Evolutionary conservation across 2,888 invertebrate species (phyloP).

Genomic region (Orchestes rusci): DNA sequence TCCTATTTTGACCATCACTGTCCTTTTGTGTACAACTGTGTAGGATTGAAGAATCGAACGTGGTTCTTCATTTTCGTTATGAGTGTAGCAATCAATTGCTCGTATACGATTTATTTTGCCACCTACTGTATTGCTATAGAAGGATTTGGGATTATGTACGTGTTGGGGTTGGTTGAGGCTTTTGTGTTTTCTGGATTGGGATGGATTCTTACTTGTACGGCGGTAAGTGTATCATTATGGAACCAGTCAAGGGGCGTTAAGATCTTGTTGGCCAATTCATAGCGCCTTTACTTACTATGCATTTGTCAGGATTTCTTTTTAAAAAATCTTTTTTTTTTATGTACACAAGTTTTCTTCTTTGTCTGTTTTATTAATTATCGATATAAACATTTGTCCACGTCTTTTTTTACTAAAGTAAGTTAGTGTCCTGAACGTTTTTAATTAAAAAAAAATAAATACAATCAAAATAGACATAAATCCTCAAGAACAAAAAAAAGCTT

Average conservation of each 20-base stretch:
- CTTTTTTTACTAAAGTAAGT: no score
- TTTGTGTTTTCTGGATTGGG: constrained; percentile 79
- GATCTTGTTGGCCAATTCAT: no score
- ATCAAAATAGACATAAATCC: no score
- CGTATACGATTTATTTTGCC: constrained; percentile 81
- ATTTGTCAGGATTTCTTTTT: no score
- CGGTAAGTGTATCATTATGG: constrained; percentile 52
- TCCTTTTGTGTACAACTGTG: constrained; percentile 92
- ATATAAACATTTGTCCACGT: no score
- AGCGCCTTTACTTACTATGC: no score
- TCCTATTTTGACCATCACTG: constrained; percentile 91
- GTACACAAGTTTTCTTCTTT: background rate
- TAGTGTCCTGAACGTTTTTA: no score
- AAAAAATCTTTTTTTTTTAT: background rate
- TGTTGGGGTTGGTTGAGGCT: constrained; percentile 75
- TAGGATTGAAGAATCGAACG: constrained; percentile 83
- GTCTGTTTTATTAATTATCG: no score
- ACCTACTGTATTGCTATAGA: constrained; percentile 79
- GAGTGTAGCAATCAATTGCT: constrained; percentile 81
- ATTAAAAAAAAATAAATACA: no score
- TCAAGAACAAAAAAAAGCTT: no score
- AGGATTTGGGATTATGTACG: constrained; percentile 77
- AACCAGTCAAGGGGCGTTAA: no score
- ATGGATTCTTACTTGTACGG: constrained; percentile 81
- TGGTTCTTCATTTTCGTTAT: constrained; percentile 90